Evolutionary conservation across 2,113 vertebrate species (phyloP).

Genomic region (Tachuris rubrigastra): DNA sequence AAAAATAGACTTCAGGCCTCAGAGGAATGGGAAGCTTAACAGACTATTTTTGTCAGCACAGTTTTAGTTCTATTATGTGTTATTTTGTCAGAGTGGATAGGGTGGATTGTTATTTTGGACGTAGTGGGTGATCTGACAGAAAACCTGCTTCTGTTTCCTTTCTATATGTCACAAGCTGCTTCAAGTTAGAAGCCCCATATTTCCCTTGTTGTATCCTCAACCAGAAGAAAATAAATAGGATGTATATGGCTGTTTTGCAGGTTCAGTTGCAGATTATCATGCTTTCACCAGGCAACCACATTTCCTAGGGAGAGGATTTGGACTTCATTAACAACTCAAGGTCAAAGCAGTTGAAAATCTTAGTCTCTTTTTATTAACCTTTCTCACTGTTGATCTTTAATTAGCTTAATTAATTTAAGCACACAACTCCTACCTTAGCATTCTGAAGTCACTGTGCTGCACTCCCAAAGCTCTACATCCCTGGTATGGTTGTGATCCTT

Average conservation of each 20-base stretch:
- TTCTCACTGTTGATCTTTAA: background rate
- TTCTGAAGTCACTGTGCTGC: background rate
- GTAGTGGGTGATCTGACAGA: conserved; percentile 52
- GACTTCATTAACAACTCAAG: background rate
- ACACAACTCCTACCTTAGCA: accelerated
- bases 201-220: background rate
- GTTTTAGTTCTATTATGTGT: conserved; percentile 64
- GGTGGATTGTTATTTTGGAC: conserved; percentile 69
- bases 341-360: background rate
- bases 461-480: background rate
- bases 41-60: conserved; percentile 55
- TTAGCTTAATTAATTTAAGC: background rate
- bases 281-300: background rate
- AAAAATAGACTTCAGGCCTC: conserved; percentile 58
- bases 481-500: background rate
- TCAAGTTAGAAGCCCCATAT: background rate
- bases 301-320: background rate
- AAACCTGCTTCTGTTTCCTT: conserved; percentile 40
- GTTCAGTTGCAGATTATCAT: background rate
- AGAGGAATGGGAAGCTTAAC: conserved; percentile 51
- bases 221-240: background rate
- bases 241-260: background rate
- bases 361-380: background rate
- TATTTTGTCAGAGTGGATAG: conserved; percentile 60
- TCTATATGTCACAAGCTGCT: conserved; percentile 43